A percentile compares a stretch with the other conserved stretches of the same genome.
phyloP scores from a whole-genome alignment of 2,888 invertebrate species.

The Lymantria dispar region DNA sequence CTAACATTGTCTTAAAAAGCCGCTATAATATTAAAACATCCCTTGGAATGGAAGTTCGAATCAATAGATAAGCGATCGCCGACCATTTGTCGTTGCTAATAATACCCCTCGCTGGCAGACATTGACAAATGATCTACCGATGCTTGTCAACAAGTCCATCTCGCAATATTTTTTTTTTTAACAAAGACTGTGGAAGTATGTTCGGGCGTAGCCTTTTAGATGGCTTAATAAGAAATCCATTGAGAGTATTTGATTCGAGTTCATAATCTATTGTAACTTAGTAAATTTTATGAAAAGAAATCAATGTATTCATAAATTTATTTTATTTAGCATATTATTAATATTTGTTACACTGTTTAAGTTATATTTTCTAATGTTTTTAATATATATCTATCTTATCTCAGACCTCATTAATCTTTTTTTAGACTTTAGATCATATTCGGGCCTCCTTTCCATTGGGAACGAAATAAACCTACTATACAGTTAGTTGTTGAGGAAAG shows the following conservation, averaged over 20 bases:
- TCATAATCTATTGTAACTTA: neutral
- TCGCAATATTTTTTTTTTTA: constrained; percentile 42
- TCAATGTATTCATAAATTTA: too few species aligned
- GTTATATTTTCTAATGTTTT: too few species aligned
- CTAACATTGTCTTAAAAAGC: constrained; percentile 25
- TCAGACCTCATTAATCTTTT: too few species aligned
- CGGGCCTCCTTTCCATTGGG: too few species aligned
- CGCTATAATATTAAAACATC: constrained; percentile 41
- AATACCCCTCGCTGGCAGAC: constrained; percentile 44
- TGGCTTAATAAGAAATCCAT: constrained; percentile 9
- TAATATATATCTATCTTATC: too few species aligned
- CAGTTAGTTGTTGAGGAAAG: too few species aligned
- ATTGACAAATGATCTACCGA: constrained; percentile 50
- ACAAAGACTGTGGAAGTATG: constrained; percentile 14
- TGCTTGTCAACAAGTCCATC: constrained; percentile 53
- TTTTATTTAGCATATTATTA: too few species aligned
- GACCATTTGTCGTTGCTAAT: constrained; percentile 60
- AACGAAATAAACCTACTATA: too few species aligned
- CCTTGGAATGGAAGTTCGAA: constrained; percentile 39
- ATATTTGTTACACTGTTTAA: too few species aligned
- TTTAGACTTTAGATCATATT: too few species aligned
- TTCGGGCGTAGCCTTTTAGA: constrained; percentile 2
- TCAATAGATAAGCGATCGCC: constrained; percentile 56
- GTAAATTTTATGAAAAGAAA: too few species aligned
- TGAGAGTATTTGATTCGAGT: neutral